A percentile compares a stretch with the other conserved stretches of the same genome.
These are phyloP conservation scores for Pteria penguin DNA, from an alignment of 2,888 invertebrate species.

Conservation along the genomic window DNA sequence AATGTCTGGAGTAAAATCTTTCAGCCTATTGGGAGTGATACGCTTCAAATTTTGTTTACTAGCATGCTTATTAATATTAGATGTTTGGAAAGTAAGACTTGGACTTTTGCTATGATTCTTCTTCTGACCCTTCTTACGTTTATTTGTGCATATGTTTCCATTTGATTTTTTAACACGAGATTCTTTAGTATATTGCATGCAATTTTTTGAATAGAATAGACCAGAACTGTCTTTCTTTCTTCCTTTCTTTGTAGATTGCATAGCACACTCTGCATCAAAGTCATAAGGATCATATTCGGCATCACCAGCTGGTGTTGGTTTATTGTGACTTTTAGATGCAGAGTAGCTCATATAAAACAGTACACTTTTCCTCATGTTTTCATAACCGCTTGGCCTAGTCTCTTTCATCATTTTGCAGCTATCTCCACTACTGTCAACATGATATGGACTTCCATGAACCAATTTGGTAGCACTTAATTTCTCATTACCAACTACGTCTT, in stretches of 20 bases:
- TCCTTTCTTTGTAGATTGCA: not conserved
- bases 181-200: not conserved
- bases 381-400: not conserved
- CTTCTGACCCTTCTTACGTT: not conserved
- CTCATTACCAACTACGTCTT: not conserved
- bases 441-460: conserved; percentile 1
- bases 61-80: not conserved
- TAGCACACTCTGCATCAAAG: conserved; percentile 58
- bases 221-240: not conserved
- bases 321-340: conserved; percentile 7
- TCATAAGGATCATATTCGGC: conserved; percentile 62
- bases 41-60: not conserved
- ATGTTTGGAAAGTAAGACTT: not conserved
- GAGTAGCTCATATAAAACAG: conserved; percentile 39
- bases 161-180: not conserved
- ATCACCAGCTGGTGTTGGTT: conserved; percentile 34
- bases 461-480: not conserved
- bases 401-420: not conserved
- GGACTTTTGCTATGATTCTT: not conserved
- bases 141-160: not conserved
- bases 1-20: not conserved
- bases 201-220: not conserved
- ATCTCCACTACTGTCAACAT: conserved; percentile 12
- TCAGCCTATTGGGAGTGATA: not conserved
- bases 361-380: conserved; percentile 19